Percentiles rank a stretch among this genome's conserved stretches.
Conservation (phyloP, 2,888 invertebrate genomes). For the Prenolepis imparis region DNA sequence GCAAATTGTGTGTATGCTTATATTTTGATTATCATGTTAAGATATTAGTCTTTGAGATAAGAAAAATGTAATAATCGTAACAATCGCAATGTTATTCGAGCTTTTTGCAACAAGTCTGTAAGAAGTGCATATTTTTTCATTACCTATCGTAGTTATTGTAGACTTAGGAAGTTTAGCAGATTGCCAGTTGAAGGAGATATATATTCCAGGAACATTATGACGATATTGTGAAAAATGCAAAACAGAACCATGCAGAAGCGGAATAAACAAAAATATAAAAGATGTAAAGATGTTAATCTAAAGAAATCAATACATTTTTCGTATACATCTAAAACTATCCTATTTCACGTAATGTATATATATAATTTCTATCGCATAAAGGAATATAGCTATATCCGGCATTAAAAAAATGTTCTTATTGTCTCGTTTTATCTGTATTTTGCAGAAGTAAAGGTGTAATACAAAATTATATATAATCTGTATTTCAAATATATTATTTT, state of each 20-base stretch:
- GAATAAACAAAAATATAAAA: slow-evolving; percentile 15
- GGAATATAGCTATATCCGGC: background rate
- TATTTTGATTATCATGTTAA: background rate
- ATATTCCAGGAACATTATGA: slow-evolving; percentile 62
- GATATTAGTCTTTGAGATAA: background rate
- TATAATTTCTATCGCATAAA: slow-evolving; percentile 5
- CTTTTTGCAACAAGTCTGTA: slow-evolving; percentile 29
- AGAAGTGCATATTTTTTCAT: slow-evolving; percentile 57
- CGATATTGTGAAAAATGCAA: slow-evolving; percentile 57
- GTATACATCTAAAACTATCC: background rate
- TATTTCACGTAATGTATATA: background rate
- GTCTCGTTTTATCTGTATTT: background rate
- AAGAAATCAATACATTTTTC: slow-evolving; percentile 16
- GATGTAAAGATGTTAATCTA: slow-evolving; percentile 16
- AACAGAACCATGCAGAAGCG: slow-evolving; percentile 59
- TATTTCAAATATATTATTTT: slow-evolving; percentile 6
- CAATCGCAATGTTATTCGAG: background rate
- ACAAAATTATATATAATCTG: background rate
- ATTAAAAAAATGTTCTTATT: slow-evolving; percentile 22
- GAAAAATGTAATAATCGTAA: slow-evolving; percentile 13
- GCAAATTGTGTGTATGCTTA: background rate
- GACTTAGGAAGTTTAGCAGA: slow-evolving; percentile 62
- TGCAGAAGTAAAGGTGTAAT: background rate
- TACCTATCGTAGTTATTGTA: slow-evolving; percentile 68
- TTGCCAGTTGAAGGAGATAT: slow-evolving; percentile 61